These are phyloP conservation scores for Epistrophe grossulariae DNA, from an alignment of 2,888 invertebrate species.

Conservation along the genomic window DNA sequence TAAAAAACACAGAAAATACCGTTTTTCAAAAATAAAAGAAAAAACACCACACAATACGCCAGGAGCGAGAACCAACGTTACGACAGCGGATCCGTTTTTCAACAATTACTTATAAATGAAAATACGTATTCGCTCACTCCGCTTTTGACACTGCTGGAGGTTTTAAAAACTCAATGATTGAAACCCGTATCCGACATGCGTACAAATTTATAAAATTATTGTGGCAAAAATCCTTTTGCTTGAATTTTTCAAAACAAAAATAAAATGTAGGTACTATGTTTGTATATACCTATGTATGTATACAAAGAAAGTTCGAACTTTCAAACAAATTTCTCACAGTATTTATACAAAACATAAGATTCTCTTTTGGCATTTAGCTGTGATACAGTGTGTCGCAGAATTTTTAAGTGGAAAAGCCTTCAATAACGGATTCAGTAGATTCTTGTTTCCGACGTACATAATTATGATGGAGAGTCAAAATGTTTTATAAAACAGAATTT, in stretches of 20 bases:
- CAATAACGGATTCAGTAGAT: not conserved
- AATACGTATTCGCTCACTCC: conserved; percentile 46
- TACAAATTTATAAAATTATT: conserved; percentile 54
- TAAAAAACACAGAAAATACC: conserved; percentile 34
- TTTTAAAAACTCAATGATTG: conserved; percentile 56
- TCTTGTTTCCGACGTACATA: not conserved
- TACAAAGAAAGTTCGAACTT: conserved; percentile 58
- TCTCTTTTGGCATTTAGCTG: not conserved
- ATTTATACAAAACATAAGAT: not conserved
- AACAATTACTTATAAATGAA: conserved; percentile 36
- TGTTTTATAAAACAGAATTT: no score
- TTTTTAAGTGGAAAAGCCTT: not conserved
- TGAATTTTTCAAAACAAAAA: conserved; percentile 59
- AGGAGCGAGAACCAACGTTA: conserved; percentile 67
- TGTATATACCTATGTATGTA: not conserved
- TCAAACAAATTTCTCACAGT: conserved; percentile 33
- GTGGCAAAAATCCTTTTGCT: conserved; percentile 69
- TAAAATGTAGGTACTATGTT: conserved; percentile 13
- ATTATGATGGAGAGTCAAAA: not conserved
- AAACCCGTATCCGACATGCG: conserved; percentile 69
- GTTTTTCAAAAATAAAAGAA: conserved; percentile 55
- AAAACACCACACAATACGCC: conserved; percentile 57
- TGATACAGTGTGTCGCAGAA: conserved; percentile 53
- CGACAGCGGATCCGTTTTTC: conserved; percentile 66
- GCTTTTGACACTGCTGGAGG: conserved; percentile 57